phyloP scores from a whole-genome alignment of 2,113 vertebrate species.

The Hemichromis elongatus region DNA sequence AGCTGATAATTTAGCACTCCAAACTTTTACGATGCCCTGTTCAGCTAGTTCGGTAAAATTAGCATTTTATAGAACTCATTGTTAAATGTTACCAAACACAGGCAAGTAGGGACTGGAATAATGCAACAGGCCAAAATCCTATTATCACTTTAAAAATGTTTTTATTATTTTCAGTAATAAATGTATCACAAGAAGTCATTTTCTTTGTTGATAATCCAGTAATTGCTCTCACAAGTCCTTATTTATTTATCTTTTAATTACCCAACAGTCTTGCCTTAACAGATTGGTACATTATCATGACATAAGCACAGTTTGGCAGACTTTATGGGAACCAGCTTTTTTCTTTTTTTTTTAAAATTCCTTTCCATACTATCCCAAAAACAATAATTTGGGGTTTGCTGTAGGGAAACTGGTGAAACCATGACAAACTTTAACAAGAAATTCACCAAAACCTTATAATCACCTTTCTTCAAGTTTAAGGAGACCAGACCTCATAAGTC shows the following conservation, averaged over 20 bases:
- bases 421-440: neutral
- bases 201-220: neutral
- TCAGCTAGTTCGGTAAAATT: neutral
- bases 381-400: slow-evolving; percentile 15
- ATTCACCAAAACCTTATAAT: neutral
- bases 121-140: neutral
- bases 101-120: neutral
- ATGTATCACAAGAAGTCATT: neutral
- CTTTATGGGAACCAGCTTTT: slow-evolving; percentile 24
- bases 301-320: neutral
- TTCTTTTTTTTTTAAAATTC: neutral
- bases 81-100: neutral
- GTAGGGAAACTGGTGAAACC: neutral
- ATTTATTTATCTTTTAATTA: neutral
- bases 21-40: neutral
- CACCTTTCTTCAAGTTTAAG: neutral
- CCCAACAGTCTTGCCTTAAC: neutral
- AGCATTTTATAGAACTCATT: neutral
- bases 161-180: neutral
- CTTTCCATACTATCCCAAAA: neutral
- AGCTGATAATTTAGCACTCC: neutral
- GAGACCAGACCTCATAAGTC: neutral
- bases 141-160: neutral
- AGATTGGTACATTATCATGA: neutral
- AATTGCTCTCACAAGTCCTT: neutral